A percentile compares a stretch with the other conserved stretches of the same genome.
Conservation (phyloP, 1,140 invertebrate species). For the Phymorhynchus buccinoides region DNA sequence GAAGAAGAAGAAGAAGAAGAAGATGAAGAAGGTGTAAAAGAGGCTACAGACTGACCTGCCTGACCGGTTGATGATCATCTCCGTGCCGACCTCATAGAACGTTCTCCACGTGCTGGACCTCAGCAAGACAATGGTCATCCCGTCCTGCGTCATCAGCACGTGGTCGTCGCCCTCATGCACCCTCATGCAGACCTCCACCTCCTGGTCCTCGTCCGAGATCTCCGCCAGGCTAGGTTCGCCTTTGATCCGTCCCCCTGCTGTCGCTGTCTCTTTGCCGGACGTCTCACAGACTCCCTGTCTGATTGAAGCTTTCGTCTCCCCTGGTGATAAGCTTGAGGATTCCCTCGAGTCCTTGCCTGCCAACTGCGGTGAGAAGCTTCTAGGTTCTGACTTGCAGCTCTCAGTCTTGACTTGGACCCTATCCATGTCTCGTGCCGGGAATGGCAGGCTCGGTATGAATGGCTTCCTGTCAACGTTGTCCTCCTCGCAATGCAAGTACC, state of each 20-base stretch:
- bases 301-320: not conserved
- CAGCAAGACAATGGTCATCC: slow-evolving; percentile 79
- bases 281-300: not conserved
- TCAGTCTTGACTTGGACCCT: not conserved
- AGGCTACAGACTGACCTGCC: slow-evolving; percentile 87
- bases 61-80: slow-evolving; percentile 99
- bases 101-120: slow-evolving; percentile 95
- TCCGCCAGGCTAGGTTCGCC: not conserved
- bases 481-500: not conserved
- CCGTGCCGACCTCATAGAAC: slow-evolving; percentile 96
- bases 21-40: not conserved
- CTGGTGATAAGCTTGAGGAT: not conserved
- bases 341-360: not conserved
- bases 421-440: not conserved
- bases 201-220: not conserved
- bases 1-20: not conserved
- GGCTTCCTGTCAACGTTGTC: not conserved
- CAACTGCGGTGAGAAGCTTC: not conserved
- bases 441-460: not conserved
- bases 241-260: too few species aligned
- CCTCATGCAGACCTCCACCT: not conserved
- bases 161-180: not conserved
- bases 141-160: slow-evolving; percentile 13
- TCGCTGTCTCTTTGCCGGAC: not conserved
- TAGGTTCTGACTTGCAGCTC: not conserved